Conservation (phyloP, 2,797 vertebrate species). For the Squalus acanthias region DNA sequence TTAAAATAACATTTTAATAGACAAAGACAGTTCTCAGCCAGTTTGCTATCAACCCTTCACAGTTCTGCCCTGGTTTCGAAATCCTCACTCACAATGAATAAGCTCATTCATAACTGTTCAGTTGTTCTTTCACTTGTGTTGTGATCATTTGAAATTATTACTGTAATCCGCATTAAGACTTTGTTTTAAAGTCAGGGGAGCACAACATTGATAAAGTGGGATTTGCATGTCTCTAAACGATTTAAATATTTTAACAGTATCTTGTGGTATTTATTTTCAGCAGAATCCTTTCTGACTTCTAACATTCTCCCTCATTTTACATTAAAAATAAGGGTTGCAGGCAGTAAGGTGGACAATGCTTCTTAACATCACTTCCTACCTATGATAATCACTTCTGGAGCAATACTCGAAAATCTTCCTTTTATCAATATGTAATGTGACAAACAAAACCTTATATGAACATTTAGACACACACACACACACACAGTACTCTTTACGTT, state of each 20-base stretch:
- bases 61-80: constrained; percentile 1
- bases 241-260: not conserved
- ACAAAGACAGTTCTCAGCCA: not conserved
- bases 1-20: constrained; percentile 27
- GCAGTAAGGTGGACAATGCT: not conserved
- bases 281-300: not conserved
- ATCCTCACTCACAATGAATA: not conserved
- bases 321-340: not conserved
- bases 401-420: not conserved
- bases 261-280: not conserved
- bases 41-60: not conserved
- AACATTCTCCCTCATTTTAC: not conserved
- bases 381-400: not conserved
- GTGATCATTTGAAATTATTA: constrained; percentile 31
- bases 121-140: constrained; percentile 19
- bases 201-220: not conserved
- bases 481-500: not conserved
- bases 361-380: not conserved
- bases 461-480: not conserved
- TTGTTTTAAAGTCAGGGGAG: constrained; percentile 3
- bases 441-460: not conserved
- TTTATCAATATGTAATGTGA: not conserved
- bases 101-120: constrained; percentile 30
- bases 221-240: not conserved
- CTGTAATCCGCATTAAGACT: constrained; percentile 6